A percentile compares a stretch with the other conserved stretches of the same genome.
Evolutionary conservation across 92 coral and sea anemone genomes (phyloP).

Genomic region (Ricordea florida): DNA sequence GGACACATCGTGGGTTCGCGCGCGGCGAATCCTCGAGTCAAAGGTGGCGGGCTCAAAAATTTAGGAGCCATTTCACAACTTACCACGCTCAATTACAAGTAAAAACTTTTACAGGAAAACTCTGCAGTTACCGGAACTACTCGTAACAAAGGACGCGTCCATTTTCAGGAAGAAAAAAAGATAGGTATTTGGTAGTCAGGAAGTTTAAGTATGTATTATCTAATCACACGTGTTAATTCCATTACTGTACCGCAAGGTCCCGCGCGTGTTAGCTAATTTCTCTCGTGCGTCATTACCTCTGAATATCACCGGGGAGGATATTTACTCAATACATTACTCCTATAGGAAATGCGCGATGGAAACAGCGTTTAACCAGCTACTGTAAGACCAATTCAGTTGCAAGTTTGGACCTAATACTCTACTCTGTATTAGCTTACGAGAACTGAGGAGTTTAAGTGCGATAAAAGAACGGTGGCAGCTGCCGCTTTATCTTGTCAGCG

Average conservation of each 20-base stretch:
- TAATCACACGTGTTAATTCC: slow-evolving; percentile 21
- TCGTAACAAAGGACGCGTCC: slow-evolving; percentile 40
- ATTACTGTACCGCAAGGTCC: slow-evolving; percentile 15
- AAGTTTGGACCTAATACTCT: too few relatives aligned
- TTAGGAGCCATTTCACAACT: not conserved
- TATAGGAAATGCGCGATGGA: not conserved
- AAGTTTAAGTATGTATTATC: slow-evolving; percentile 7
- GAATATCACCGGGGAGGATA: slow-evolving; percentile 5
- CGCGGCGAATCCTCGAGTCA: slow-evolving; percentile 11
- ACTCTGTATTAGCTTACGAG: too few relatives aligned
- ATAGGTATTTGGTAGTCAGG: slow-evolving; percentile 30
- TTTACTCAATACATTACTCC: not conserved
- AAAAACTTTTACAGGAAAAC: slow-evolving; percentile 82
- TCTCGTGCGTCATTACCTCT: slow-evolving; percentile 14
- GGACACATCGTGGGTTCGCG: not conserved
- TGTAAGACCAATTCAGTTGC: too few relatives aligned
- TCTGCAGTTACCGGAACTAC: slow-evolving; percentile 54
- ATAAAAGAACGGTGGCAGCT: not conserved
- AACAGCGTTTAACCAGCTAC: too few relatives aligned
- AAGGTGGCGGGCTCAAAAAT: not conserved
- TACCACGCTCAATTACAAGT: slow-evolving; percentile 47
- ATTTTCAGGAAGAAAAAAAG: slow-evolving; percentile 25
- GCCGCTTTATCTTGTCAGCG: not conserved
- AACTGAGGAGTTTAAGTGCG: too few relatives aligned
- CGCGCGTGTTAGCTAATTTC: slow-evolving; percentile 19